Percentiles rank a stretch among this genome's conserved stretches.
phyloP scores from a whole-genome alignment of 2,113 vertebrate genomes.

The Rhipidura dahli region DNA sequence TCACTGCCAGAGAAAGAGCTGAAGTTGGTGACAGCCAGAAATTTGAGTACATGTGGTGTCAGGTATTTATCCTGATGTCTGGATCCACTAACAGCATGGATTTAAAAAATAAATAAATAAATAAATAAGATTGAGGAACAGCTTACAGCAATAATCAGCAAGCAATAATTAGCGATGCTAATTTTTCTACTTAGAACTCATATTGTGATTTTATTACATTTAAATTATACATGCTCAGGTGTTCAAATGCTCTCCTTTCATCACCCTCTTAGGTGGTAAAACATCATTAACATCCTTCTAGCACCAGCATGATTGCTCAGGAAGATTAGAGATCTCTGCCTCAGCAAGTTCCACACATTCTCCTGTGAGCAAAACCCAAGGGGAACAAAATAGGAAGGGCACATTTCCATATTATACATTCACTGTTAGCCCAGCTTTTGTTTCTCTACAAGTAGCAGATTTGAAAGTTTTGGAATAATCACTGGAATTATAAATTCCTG shows the following conservation, averaged over 20 bases:
- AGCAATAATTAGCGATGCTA: constrained; percentile 54
- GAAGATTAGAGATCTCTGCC: constrained; percentile 11
- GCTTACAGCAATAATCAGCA: constrained; percentile 43
- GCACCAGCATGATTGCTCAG: neutral
- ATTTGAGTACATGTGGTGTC: neutral
- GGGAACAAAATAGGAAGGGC: neutral
- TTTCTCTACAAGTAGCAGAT: neutral
- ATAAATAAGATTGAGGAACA: neutral
- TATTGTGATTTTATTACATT: constrained; percentile 61
- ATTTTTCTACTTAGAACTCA: constrained; percentile 59
- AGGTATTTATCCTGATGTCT: constrained; percentile 9
- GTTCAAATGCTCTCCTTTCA: constrained; percentile 49
- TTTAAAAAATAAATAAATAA: neutral
- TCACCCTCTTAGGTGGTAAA: constrained; percentile 34
- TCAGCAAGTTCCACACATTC: neutral
- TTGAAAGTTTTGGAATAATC: neutral
- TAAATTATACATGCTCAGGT: constrained; percentile 58
- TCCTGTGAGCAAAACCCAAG: neutral
- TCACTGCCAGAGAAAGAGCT: neutral
- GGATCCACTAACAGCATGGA: neutral
- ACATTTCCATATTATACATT: neutral
- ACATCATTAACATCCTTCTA: constrained; percentile 43
- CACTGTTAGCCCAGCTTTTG: neutral
- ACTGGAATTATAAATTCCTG: neutral
- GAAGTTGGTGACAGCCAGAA: neutral